phyloP scores from a whole-genome alignment of 2,797 vertebrate genomes.

The Manis crassicaudata region DNA sequence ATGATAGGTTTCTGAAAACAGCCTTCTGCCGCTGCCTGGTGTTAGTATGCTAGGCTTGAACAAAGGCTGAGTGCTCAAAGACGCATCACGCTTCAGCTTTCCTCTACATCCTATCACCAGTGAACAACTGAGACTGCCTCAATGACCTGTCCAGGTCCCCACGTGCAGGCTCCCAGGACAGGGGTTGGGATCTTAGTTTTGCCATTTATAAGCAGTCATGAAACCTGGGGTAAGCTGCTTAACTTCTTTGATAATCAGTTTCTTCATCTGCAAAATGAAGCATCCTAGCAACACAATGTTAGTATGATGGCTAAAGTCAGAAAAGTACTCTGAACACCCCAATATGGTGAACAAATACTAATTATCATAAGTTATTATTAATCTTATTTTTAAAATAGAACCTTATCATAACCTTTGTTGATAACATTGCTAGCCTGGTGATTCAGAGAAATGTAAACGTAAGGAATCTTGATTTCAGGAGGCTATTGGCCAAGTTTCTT shows the following conservation, averaged over 20 bases:
- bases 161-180: not conserved
- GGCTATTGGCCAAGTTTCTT: not conserved
- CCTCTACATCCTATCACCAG: not conserved
- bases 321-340: not conserved
- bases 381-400: not conserved
- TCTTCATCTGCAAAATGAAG: conserved; percentile 9
- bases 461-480: not conserved
- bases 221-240: not conserved
- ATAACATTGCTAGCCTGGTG: not conserved
- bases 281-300: not conserved
- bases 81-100: not conserved
- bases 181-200: not conserved
- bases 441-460: conserved; percentile 1
- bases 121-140: not conserved
- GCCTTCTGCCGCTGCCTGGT: not conserved
- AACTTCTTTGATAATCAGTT: not conserved
- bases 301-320: not conserved
- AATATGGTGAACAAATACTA: not conserved
- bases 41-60: not conserved
- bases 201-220: not conserved
- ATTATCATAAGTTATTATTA: not conserved
- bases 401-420: not conserved
- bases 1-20: not conserved
- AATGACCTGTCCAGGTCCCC: not conserved
- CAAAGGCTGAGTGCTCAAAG: not conserved